Conservation (phyloP, 2,113 vertebrate species). For the Oncorhynchus keta region DNA sequence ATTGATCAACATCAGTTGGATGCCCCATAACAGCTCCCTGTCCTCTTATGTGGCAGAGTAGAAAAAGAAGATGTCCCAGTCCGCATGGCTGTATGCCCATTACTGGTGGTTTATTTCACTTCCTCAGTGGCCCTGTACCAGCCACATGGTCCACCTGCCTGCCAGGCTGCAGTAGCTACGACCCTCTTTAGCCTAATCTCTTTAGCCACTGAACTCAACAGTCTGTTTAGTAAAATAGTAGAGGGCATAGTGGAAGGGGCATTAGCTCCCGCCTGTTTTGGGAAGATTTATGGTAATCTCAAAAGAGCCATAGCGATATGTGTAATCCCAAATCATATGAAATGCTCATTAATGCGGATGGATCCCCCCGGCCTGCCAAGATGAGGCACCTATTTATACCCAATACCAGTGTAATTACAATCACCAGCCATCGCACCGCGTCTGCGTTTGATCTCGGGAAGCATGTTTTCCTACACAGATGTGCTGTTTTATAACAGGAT, state of each 20-base stretch:
- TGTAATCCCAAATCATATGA: constrained; percentile 39
- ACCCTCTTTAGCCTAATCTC: neutral
- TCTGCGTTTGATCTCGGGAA: constrained; percentile 23
- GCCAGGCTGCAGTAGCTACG: neutral
- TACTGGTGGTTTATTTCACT: neutral
- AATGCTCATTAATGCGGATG: constrained; percentile 32
- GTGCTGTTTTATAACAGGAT: constrained; percentile 6
- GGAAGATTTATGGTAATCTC: constrained; percentile 40
- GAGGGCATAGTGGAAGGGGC: neutral
- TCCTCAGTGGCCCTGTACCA: neutral
- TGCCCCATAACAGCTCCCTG: neutral
- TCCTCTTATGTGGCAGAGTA: constrained; percentile 6
- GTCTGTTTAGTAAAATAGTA: neutral
- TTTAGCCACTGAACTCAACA: neutral
- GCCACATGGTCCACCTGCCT: neutral
- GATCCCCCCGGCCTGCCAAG: neutral
- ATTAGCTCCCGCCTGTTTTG: neutral
- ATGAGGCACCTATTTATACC: constrained; percentile 35
- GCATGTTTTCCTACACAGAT: neutral
- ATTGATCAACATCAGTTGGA: constrained; percentile 23
- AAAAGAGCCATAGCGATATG: constrained; percentile 17
- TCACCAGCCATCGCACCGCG: constrained; percentile 7
- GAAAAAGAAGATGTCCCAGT: neutral
- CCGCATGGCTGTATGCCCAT: neutral
- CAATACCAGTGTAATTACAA: constrained; percentile 37